phyloP scores from a whole-genome alignment of 2,113 vertebrate genomes.

The Tricholaema leucomelas region DNA sequence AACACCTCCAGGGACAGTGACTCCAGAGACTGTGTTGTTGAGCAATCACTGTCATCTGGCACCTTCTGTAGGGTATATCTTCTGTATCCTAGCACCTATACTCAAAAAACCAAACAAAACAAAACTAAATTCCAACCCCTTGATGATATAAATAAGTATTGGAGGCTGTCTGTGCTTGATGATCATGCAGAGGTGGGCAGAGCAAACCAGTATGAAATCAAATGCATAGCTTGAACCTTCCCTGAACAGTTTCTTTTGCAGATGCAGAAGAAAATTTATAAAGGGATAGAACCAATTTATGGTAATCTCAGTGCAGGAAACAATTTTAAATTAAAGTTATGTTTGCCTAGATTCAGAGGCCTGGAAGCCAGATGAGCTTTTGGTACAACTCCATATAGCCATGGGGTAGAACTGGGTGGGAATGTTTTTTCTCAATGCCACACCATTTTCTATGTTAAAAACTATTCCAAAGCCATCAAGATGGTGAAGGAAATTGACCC shows the following conservation, averaged over 20 bases:
- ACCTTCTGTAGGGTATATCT: too few relatives aligned
- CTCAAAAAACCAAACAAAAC: background rate
- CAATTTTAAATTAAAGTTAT: background rate
- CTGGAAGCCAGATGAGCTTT: slow-evolving; percentile 15
- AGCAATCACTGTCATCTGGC: background rate
- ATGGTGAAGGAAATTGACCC: background rate
- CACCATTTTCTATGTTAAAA: background rate
- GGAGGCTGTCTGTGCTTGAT: background rate
- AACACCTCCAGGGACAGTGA: too few relatives aligned
- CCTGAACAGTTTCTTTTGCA: background rate
- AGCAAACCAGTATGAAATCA: background rate
- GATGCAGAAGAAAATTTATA: background rate
- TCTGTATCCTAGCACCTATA: background rate
- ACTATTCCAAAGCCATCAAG: background rate
- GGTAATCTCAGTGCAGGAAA: background rate
- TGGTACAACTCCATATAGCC: background rate
- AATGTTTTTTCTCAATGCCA: background rate
- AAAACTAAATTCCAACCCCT: background rate
- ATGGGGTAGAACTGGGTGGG: background rate
- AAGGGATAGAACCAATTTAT: background rate
- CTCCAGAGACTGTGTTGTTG: background rate
- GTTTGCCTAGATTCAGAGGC: background rate
- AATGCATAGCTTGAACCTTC: background rate
- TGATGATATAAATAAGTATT: background rate
- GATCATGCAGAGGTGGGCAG: background rate